phyloP scores from a whole-genome alignment of 1,140 invertebrate genomes.

The Hirudo medicinalis region DNA sequence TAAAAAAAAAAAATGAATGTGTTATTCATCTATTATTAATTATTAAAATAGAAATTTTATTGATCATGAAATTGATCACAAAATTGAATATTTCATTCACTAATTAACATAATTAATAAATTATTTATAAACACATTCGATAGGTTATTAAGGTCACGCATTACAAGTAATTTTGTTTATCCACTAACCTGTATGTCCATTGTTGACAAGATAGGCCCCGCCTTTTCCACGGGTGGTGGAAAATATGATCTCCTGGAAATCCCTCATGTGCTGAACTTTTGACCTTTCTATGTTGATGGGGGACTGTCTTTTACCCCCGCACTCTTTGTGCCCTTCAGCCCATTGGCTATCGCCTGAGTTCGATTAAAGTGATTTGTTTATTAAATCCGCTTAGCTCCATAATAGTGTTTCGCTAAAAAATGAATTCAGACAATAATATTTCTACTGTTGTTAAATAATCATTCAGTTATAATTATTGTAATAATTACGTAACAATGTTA shows the following conservation, averaged over 20 bases:
- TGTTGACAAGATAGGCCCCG: constrained; percentile 6
- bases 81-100: neutral
- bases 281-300: constrained; percentile 11
- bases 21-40: too few species aligned
- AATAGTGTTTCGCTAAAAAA: too few species aligned
- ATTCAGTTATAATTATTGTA: too few species aligned
- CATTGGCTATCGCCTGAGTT: neutral
- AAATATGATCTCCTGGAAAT: neutral
- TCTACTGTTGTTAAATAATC: too few species aligned
- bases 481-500: too few species aligned
- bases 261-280: too few species aligned
- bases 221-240: neutral
- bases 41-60: too few species aligned
- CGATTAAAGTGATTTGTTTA: neutral
- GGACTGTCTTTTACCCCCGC: neutral
- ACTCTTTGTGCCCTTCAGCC: neutral
- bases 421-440: too few species aligned
- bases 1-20: too few species aligned
- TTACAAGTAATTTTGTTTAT: neutral
- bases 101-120: too few species aligned
- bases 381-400: too few species aligned
- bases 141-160: neutral
- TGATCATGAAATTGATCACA: neutral
- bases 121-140: neutral
- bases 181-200: constrained; percentile 5